Evolutionary conservation across 2,888 invertebrate species (phyloP).

Genomic region (Hirtodrosophila confusa): DNA sequence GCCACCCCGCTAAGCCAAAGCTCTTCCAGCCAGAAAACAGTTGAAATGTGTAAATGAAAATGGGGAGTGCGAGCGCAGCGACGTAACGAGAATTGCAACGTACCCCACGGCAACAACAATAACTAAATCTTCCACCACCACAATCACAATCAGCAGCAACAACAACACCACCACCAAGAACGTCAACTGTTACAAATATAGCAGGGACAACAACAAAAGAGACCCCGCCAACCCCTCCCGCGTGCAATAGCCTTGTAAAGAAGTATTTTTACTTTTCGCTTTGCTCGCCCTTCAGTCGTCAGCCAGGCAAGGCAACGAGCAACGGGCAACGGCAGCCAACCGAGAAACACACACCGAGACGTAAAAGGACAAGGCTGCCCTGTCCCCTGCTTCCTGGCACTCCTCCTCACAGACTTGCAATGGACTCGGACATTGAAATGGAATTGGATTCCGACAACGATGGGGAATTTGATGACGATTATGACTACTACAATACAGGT

Average conservation of each 20-base stretch:
- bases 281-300: conserved; percentile 56
- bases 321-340: conserved; percentile 37
- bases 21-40: conserved; percentile 32
- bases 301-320: conserved; percentile 39
- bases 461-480: conserved; percentile 87
- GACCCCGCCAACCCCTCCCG: conserved; percentile 56
- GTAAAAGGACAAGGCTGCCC: conserved; percentile 33
- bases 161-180: conserved; percentile 36
- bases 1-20: conserved; percentile 55
- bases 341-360: conserved; percentile 23
- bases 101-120: conserved; percentile 44
- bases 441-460: conserved; percentile 91
- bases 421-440: conserved; percentile 93
- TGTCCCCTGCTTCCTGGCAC: conserved; percentile 6
- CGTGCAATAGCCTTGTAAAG: conserved; percentile 59
- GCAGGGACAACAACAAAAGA: conserved; percentile 39
- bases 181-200: conserved; percentile 64
- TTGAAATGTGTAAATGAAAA: conserved; percentile 26
- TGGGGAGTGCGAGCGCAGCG: conserved; percentile 29
- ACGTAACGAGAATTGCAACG: conserved; percentile 58
- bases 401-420: conserved; percentile 57
- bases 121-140: conserved; percentile 58
- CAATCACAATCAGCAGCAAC: conserved; percentile 10
- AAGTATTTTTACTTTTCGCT: conserved; percentile 61
- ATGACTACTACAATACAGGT: conserved; percentile 91